phyloP scores from a whole-genome alignment of 2,113 vertebrate species.

The Xenus cinereus region DNA sequence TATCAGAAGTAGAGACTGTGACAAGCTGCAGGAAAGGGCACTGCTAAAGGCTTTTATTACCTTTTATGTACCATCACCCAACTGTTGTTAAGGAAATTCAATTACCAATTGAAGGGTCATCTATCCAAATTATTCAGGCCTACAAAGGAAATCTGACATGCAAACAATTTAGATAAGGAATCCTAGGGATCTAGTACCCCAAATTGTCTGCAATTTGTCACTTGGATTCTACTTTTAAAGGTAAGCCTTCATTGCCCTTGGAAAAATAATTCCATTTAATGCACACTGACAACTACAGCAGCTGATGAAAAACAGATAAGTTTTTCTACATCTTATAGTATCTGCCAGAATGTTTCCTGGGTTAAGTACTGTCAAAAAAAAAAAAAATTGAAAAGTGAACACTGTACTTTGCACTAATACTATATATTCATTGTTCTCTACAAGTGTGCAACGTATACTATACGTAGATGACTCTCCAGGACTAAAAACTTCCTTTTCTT shows the following conservation, averaged over 20 bases:
- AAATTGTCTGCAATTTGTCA: constrained; percentile 29
- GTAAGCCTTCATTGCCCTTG: background rate
- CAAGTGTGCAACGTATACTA: background rate
- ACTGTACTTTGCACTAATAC: background rate
- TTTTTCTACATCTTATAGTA: background rate
- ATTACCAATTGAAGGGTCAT: constrained; percentile 70
- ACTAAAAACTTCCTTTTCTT: background rate
- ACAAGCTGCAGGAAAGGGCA: constrained; percentile 68
- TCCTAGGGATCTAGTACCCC: constrained; percentile 1
- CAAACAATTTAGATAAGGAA: constrained; percentile 74
- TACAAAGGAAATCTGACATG: constrained; percentile 57
- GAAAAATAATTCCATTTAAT: background rate
- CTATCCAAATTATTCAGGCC: constrained; percentile 69
- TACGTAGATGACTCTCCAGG: background rate
- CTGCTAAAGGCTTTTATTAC: constrained; percentile 66
- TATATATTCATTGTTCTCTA: background rate
- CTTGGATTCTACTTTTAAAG: background rate
- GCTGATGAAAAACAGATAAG: background rate
- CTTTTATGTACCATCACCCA: constrained; percentile 69
- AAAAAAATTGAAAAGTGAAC: background rate
- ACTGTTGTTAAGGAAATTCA: constrained; percentile 72
- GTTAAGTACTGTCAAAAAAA: background rate
- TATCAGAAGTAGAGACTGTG: constrained; percentile 59
- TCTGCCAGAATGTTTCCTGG: background rate
- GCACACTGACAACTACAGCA: background rate